A percentile compares a stretch with the other conserved stretches of the same genome.
These are phyloP conservation scores for Oreochromis grahami DNA, from an alignment of 2,797 vertebrate species.

Conservation along the genomic window DNA sequence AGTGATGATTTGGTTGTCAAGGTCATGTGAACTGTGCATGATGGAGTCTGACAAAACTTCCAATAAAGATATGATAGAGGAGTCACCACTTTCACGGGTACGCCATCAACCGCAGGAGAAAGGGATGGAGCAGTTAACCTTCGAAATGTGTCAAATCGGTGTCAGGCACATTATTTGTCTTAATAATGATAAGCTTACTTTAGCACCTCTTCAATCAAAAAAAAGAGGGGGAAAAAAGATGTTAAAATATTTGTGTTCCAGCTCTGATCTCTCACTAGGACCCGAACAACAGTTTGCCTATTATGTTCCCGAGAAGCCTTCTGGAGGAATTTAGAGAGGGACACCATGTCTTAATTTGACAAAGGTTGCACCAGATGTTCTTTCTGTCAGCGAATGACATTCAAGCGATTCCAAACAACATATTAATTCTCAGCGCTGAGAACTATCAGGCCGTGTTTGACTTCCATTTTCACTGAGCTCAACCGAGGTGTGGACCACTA, in stretches of 20 bases:
- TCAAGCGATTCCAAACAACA: slow-evolving; percentile 50
- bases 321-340: slow-evolving; percentile 28
- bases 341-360: slow-evolving; percentile 55
- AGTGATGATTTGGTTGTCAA: slow-evolving; percentile 30
- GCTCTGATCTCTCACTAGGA: slow-evolving; percentile 38
- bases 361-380: slow-evolving; percentile 55
- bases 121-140: slow-evolving; percentile 57
- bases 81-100: slow-evolving; percentile 37
- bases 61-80: slow-evolving; percentile 8
- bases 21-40: slow-evolving; percentile 37
- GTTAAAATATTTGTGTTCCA: slow-evolving; percentile 27
- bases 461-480: neutral
- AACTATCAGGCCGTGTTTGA: slow-evolving; percentile 28
- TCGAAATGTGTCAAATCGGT: slow-evolving; percentile 53
- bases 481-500: slow-evolving; percentile 60
- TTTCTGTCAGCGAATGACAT: slow-evolving; percentile 45
- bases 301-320: slow-evolving; percentile 16
- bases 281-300: slow-evolving; percentile 43
- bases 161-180: slow-evolving; percentile 56
- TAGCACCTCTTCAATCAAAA: slow-evolving; percentile 36
- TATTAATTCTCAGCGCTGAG: slow-evolving; percentile 45
- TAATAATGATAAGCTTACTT: slow-evolving; percentile 56
- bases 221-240: neutral
- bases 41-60: slow-evolving; percentile 6
- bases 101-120: slow-evolving; percentile 16